These are phyloP conservation scores for Brenthis ino DNA, from an alignment of 2,888 invertebrate genomes.

Conservation along the genomic window DNA sequence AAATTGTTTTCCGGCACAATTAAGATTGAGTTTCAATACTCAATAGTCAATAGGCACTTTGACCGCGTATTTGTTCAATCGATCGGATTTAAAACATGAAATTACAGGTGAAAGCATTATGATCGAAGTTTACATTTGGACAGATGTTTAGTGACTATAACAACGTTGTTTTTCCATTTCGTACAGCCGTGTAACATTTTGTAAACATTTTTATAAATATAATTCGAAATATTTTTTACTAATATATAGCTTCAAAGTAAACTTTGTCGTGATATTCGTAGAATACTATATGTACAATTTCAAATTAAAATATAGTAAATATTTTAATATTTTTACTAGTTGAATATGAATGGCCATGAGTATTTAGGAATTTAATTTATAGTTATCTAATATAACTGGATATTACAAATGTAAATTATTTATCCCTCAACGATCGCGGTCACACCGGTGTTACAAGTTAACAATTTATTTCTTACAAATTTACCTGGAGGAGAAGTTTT, in stretches of 20 bases:
- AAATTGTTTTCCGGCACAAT: conserved; percentile 76
- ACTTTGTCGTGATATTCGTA: too few species aligned
- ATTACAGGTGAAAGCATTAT: conserved; percentile 49
- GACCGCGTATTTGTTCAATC: conserved; percentile 45
- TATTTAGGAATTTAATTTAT: too few species aligned
- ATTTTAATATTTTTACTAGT: too few species aligned
- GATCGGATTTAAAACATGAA: conserved; percentile 52
- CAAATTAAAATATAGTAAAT: too few species aligned
- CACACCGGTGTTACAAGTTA: too few species aligned
- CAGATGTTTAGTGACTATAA: conserved; percentile 59
- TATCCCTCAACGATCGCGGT: too few species aligned
- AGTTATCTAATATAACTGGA: too few species aligned
- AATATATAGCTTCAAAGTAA: background rate
- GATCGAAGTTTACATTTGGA: conserved; percentile 50
- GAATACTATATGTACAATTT: too few species aligned
- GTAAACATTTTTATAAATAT: conserved; percentile 45
- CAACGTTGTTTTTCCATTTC: conserved; percentile 49
- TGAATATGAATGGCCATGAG: too few species aligned
- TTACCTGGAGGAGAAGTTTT: too few species aligned
- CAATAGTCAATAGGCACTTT: conserved; percentile 64
- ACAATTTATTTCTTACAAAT: too few species aligned
- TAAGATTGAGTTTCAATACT: conserved; percentile 75
- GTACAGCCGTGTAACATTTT: conserved; percentile 45
- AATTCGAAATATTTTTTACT: conserved; percentile 51
- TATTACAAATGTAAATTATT: too few species aligned